Evolutionary conservation across 2,797 vertebrate species (phyloP).

Genomic region (Aeoliscus strigatus): DNA sequence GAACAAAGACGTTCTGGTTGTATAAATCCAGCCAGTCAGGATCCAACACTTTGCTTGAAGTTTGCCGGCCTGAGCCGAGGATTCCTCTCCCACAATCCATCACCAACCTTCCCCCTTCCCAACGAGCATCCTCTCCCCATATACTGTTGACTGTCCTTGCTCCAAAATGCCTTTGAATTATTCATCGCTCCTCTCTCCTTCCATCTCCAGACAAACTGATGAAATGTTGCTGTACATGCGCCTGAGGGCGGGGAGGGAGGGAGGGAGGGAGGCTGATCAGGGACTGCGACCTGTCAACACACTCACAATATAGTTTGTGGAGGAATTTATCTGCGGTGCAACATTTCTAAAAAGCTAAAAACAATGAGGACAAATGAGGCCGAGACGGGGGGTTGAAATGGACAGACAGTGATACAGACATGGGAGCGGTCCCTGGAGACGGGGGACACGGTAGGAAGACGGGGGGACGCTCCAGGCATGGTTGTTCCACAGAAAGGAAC

Average conservation of each 20-base stretch:
- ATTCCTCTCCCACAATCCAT: too few relatives aligned
- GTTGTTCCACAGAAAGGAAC: conserved; percentile 6
- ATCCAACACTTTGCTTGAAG: too few relatives aligned
- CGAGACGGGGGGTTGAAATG: too few relatives aligned
- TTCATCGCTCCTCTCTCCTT: conserved; percentile 26
- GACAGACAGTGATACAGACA: neutral
- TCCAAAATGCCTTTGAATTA: conserved; percentile 37
- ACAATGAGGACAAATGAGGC: too few relatives aligned
- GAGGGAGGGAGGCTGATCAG: neutral
- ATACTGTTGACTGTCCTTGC: conserved; percentile 12
- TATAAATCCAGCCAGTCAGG: too few relatives aligned
- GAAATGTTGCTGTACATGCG: conserved; percentile 13
- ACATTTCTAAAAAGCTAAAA: too few relatives aligned
- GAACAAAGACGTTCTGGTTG: too few relatives aligned
- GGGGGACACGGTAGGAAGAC: neutral
- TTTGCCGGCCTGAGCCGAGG: too few relatives aligned
- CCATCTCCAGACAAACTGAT: conserved; percentile 23
- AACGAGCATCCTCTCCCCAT: conserved; percentile 3
- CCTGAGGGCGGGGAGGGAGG: too few relatives aligned
- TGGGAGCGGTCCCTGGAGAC: neutral
- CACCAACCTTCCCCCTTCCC: conserved; percentile 5
- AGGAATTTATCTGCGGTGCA: conserved; percentile 1
- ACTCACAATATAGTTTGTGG: neutral
- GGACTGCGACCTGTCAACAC: conserved; percentile 3
- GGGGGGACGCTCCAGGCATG: conserved; percentile 1